Base-by-base conservation (phyloP, 2,888 invertebrate species). In the Mongoloraphidia duomilia region DNA sequence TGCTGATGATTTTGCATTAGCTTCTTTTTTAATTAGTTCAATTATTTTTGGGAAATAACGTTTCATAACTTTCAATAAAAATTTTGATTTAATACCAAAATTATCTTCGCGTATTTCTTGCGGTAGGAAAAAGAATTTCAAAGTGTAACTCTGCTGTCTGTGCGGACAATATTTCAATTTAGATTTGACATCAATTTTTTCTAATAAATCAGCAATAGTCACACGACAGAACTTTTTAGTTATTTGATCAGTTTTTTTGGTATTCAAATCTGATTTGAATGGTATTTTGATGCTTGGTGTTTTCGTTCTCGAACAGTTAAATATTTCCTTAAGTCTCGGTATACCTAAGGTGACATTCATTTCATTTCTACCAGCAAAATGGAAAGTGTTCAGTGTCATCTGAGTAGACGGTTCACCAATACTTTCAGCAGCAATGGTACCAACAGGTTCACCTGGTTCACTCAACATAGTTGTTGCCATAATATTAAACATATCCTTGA, bases 301-400 rank as follows among this genome's bases (percentile, higher is more conserved):
- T 67, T 92, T 91, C 10, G 96, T 87, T n/a, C 92, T 87, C 0
- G 95, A 96, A 60, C 85, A 83, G 96, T 98, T 97, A 1, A 98
- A 72, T 58, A 98, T 94, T 76, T 98, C 98, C 58, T 95, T 72
- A 6, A 98, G 74, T 58, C 98, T 81, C 0, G 98, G 98, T 59
- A 98, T 97, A 75, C 98, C 98, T n/a, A 99, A 75, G 0, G 98
- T 98, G 0, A 99, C 97, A 73, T 99, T 99, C 96, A 98, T 98
- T 70, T 98, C 98, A 74, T 97, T 96, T 70, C 96, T 83, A 63
- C 98, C 98, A 59, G 98, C 98, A 67, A 98, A 98, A 65, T 99
- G 98, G 69, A 99, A 99, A 39, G 98, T 99, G 68, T 99, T 99
- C 64, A 99, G 71, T 60, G 98, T 99, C 98, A 99, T 98, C 76